Conservation (phyloP, 2,113 vertebrate genomes). For the Carassius auratus region DNA sequence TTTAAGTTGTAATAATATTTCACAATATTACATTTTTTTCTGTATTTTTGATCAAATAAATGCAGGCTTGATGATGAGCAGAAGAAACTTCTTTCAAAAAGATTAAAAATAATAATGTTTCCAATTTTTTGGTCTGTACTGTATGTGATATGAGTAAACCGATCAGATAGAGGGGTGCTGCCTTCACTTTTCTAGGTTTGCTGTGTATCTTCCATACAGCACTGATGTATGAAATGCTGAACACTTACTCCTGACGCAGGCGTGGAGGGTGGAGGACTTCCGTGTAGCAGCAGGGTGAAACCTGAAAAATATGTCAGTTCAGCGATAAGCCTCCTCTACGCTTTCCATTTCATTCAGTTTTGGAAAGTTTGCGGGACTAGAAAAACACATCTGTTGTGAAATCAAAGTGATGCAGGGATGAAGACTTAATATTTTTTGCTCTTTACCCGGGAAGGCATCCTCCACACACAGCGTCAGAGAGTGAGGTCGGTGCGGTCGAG, state of each 20-base stretch:
- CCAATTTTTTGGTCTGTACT: too few relatives aligned
- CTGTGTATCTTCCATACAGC: neutral
- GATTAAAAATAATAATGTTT: too few relatives aligned
- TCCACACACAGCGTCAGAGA: slow-evolving; percentile 79
- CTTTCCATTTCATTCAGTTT: neutral
- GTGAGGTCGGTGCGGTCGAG: slow-evolving; percentile 65
- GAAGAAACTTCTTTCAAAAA: too few relatives aligned
- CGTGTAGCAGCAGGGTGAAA: slow-evolving; percentile 63
- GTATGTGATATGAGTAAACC: neutral
- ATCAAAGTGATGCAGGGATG: neutral
- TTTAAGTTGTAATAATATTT: too few relatives aligned
- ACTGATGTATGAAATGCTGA: slow-evolving; percentile 19
- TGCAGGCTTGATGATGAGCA: too few relatives aligned
- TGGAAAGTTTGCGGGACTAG: neutral
- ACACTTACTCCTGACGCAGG: slow-evolving; percentile 63
- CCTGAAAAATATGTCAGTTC: slow-evolving; percentile 58
- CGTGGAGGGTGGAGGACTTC: neutral
- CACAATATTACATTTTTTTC: too few relatives aligned
- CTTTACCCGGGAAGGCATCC: slow-evolving; percentile 83
- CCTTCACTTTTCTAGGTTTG: neutral
- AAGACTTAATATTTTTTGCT: neutral
- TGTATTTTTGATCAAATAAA: too few relatives aligned
- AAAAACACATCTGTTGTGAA: neutral
- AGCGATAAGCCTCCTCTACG: neutral
- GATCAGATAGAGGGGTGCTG: too few relatives aligned